phyloP scores from a whole-genome alignment of 2,797 vertebrate genomes.

The Sebastes diaconus region DNA sequence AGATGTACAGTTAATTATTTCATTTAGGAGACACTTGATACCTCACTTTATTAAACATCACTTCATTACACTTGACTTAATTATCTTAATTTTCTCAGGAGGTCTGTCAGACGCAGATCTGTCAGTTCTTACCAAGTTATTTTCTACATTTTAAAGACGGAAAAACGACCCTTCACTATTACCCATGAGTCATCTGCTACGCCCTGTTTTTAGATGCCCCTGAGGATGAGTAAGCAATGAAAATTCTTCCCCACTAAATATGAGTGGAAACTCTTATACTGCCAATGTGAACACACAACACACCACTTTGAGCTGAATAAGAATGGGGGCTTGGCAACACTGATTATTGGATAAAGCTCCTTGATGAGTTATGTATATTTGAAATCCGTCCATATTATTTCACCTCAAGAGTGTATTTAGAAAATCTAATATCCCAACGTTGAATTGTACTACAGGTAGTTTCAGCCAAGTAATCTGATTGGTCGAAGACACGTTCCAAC shows the following conservation, averaged over 20 bases:
- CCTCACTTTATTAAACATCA: background rate
- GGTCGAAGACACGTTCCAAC: constrained; percentile 27
- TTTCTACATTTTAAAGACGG: constrained; percentile 20
- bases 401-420: constrained; percentile 10
- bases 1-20: background rate
- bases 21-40: background rate
- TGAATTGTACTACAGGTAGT: background rate
- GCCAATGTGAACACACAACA: background rate
- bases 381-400: constrained; percentile 25
- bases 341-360: constrained; percentile 2
- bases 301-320: constrained; percentile 5
- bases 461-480: constrained; percentile 27
- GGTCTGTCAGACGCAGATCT: background rate
- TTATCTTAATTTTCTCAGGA: constrained; percentile 9
- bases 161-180: constrained; percentile 9
- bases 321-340: background rate
- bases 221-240: constrained; percentile 57
- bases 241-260: constrained; percentile 17
- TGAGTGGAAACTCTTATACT: background rate
- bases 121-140: background rate
- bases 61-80: constrained; percentile 15
- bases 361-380: constrained; percentile 13
- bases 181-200: constrained; percentile 62
- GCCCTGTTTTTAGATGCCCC: constrained; percentile 50
- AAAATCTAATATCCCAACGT: background rate